Evolutionary conservation across 1,140 invertebrate species (phyloP).

Genomic region (Drosophila santomea): DNA sequence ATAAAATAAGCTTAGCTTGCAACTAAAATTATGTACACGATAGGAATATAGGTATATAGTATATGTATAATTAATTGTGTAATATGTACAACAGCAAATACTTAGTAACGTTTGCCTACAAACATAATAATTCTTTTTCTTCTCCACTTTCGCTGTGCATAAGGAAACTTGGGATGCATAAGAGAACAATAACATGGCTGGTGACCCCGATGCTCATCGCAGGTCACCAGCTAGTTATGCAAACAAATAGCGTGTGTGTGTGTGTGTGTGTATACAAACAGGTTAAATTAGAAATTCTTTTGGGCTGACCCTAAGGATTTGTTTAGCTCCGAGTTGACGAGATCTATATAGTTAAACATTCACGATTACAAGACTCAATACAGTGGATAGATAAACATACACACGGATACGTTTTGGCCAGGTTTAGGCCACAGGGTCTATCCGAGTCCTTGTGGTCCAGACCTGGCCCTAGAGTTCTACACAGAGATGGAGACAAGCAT

Average conservation of each 20-base stretch:
- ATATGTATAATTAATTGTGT: conserved; percentile 33
- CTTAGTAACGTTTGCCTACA: conserved; percentile 51
- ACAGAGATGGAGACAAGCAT: conserved; percentile 26
- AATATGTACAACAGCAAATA: conserved; percentile 67
- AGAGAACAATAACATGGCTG: conserved; percentile 9
- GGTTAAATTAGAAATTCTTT: conserved; percentile 29
- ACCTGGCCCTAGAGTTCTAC: conserved; percentile 2
- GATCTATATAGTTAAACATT: conserved; percentile 67
- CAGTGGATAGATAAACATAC: conserved; percentile 32
- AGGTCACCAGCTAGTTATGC: conserved; percentile 27
- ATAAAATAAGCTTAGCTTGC: conserved; percentile 67
- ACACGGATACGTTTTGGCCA: conserved; percentile 2
- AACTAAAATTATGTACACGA: conserved; percentile 57
- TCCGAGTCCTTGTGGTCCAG: neutral
- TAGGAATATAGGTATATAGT: conserved; percentile 30
- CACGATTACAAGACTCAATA: conserved; percentile 38
- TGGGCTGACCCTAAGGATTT: conserved; percentile 36
- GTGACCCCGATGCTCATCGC: conserved; percentile 7
- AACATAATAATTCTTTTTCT: conserved; percentile 13
- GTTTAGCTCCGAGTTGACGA: conserved; percentile 63
- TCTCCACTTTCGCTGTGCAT: conserved; percentile 28
- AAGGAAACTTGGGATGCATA: conserved; percentile 68
- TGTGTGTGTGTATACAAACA: neutral
- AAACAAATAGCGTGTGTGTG: conserved; percentile 11
- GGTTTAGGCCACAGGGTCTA: neutral